A percentile compares a stretch with the other conserved stretches of the same genome.
Conservation (phyloP, 2,888 invertebrate genomes). For the Drosophila pseudotakahashii region DNA sequence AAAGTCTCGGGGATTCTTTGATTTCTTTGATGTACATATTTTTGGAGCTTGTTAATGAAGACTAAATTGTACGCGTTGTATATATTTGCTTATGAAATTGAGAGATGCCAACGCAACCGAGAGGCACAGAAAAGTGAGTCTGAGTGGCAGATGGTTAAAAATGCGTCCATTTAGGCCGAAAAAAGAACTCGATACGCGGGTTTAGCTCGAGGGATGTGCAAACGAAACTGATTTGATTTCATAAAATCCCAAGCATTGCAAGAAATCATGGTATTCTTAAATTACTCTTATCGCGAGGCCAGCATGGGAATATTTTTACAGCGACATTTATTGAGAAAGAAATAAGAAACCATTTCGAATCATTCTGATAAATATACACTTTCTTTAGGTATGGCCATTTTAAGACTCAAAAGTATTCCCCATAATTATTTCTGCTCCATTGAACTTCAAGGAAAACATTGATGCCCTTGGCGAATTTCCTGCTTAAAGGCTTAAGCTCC, state of each 20-base stretch:
- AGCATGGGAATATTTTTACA: too few relatives aligned
- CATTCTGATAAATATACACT: neutral
- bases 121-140: neutral
- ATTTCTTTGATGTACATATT: slow-evolving; percentile 65
- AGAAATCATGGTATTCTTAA: neutral
- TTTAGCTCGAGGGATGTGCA: neutral
- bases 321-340: too few relatives aligned
- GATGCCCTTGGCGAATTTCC: neutral
- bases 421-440: neutral
- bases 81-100: slow-evolving; percentile 48
- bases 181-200: slow-evolving; percentile 25
- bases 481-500: neutral
- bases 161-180: slow-evolving; percentile 37
- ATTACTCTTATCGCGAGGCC: neutral
- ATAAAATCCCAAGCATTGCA: neutral
- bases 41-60: slow-evolving; percentile 60
- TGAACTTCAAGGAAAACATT: neutral
- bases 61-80: slow-evolving; percentile 29
- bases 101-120: slow-evolving; percentile 21
- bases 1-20: slow-evolving; percentile 17
- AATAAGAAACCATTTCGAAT: neutral
- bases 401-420: too few relatives aligned
- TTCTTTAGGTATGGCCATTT: neutral
- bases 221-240: slow-evolving; percentile 2
- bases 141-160: slow-evolving; percentile 3